phyloP scores from a whole-genome alignment of 2,113 vertebrate species.

The Lagenorhynchus albirostris region DNA sequence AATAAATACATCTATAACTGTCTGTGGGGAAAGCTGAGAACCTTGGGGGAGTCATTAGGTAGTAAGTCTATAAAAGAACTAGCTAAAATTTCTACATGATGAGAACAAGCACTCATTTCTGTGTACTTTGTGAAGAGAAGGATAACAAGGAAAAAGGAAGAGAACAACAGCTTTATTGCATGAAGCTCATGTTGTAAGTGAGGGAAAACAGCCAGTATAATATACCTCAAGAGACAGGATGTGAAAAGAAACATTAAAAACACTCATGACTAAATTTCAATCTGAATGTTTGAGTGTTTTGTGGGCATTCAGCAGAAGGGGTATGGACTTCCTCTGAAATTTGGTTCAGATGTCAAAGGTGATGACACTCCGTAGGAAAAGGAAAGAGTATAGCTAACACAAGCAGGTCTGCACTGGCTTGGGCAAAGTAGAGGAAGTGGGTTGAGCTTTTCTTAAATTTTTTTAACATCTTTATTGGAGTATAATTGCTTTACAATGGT shows the following conservation, averaged over 20 bases:
- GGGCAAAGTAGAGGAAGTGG: neutral
- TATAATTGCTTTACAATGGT: too few species aligned
- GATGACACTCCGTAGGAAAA: neutral
- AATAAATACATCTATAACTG: slow-evolving; percentile 25
- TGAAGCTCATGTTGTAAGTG: neutral
- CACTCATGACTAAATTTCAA: neutral
- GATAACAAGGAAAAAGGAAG: neutral
- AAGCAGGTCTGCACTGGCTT: neutral
- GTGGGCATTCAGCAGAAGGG: neutral
- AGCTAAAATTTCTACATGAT: neutral
- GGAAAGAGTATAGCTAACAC: fast-evolving
- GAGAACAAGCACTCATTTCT: neutral
- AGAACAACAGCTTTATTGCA: neutral
- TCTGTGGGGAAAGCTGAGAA: neutral
- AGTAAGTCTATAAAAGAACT: neutral
- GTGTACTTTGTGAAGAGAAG: neutral
- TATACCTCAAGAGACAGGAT: neutral
- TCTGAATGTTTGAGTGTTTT: neutral
- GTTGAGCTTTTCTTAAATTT: neutral
- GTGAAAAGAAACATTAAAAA: neutral
- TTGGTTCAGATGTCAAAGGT: neutral
- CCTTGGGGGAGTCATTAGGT: neutral
- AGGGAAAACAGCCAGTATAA: neutral
- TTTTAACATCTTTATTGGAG: too few species aligned
- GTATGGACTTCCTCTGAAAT: neutral